These are phyloP conservation scores for Kryptolebias ocellatus DNA, from an alignment of 2,797 vertebrate genomes.

Conservation along the genomic window DNA sequence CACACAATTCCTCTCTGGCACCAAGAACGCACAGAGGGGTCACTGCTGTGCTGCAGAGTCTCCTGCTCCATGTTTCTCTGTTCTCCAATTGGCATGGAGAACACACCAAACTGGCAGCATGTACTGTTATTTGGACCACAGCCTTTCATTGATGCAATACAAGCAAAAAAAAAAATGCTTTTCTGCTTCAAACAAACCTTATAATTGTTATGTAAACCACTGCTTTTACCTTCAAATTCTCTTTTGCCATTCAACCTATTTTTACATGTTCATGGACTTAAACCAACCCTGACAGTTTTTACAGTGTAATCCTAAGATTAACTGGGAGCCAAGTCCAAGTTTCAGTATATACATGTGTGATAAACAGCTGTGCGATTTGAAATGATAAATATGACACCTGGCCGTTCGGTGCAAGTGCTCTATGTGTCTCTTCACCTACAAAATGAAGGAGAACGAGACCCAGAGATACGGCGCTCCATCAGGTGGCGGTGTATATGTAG, in stretches of 20 bases:
- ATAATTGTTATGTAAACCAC: neutral
- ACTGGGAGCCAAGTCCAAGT: neutral
- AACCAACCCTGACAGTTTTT: neutral
- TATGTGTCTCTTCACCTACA: neutral
- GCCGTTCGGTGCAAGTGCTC: neutral
- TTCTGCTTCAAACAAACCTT: constrained; percentile 9
- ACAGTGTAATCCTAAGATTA: neutral
- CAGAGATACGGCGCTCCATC: constrained; percentile 18
- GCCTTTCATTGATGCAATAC: constrained; percentile 25
- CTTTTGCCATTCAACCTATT: neutral
- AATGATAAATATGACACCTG: neutral
- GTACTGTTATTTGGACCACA: constrained; percentile 26
- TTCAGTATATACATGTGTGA: constrained; percentile 19
- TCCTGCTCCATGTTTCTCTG: constrained; percentile 33
- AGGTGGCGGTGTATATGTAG: constrained; percentile 74
- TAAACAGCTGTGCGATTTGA: neutral
- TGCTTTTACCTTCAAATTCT: neutral
- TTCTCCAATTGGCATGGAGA: constrained; percentile 24
- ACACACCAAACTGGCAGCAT: constrained; percentile 26
- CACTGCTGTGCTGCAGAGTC: constrained; percentile 16
- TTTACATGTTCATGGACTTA: neutral
- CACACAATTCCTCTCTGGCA: constrained; percentile 21
- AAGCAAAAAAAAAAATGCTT: neutral
- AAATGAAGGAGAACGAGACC: neutral
- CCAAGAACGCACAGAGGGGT: constrained; percentile 6